phyloP scores from a whole-genome alignment of 2,797 vertebrate genomes.

The Notolepis coatsorum region DNA sequence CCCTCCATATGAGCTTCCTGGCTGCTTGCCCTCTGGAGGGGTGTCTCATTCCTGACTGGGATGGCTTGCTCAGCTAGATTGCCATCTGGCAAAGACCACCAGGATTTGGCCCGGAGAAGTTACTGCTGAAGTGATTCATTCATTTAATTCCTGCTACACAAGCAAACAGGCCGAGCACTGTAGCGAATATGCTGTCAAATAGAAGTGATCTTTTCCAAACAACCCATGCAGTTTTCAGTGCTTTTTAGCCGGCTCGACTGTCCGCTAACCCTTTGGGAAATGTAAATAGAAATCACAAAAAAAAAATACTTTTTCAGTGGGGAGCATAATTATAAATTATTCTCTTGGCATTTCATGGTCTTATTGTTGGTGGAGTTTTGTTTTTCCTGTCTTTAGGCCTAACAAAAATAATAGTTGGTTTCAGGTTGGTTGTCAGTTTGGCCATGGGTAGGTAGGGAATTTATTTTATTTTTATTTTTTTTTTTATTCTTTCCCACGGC shows the following conservation, averaged over 20 bases:
- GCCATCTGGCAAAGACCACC: slow-evolving; percentile 57
- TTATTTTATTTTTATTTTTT: no score
- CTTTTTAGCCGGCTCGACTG: not conserved
- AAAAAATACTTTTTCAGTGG: no score
- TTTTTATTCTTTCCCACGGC: no score
- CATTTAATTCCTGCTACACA: slow-evolving; percentile 56
- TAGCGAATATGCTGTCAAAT: slow-evolving; percentile 38
- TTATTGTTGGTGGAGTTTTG: not conserved
- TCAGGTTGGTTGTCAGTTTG: no score
- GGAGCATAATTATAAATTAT: no score
- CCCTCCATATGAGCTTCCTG: slow-evolving; percentile 28
- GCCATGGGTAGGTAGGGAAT: no score
- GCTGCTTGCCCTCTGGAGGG: slow-evolving; percentile 30
- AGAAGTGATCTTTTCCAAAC: slow-evolving; percentile 34
- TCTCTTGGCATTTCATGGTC: not conserved
- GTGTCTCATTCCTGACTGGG: slow-evolving; percentile 30
- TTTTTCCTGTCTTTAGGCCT: not conserved
- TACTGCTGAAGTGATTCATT: slow-evolving; percentile 59
- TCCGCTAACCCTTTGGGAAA: slow-evolving; percentile 18
- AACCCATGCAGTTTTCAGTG: slow-evolving; percentile 22
- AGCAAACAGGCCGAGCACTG: slow-evolving; percentile 51
- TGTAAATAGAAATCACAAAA: no score
- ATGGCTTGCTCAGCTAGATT: slow-evolving; percentile 50
- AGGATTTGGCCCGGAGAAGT: slow-evolving; percentile 33
- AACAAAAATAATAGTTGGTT: not conserved